Base-by-base conservation (phyloP, 2,797 vertebrate species). In the Chiroxiphia lanceolata region DNA sequence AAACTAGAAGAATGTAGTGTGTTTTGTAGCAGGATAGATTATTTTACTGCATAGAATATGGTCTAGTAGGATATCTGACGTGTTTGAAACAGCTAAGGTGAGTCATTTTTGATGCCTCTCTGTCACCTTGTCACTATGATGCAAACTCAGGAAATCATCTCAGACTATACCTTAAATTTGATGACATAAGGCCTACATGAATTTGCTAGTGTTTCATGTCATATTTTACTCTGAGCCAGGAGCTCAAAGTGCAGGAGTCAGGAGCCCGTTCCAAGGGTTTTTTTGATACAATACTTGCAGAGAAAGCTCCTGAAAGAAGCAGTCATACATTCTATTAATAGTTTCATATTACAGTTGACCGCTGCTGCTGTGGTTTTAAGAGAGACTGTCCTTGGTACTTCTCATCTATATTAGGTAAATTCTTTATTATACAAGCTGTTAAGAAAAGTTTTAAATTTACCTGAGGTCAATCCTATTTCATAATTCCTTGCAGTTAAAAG, bases 361-460 rank as follows among this genome's bases (percentile, higher is more conserved):
- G 82, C 40, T 84, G 54, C 63, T 81, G 33, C 29, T 67, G 11
- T 76, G 44, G 15, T 94, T 91, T 96, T 72, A 94, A 87, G 53
- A 78, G 83, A 79, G 18, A 23, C 11, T 89, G 40, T 51, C 61
- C 21, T 69, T 88, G 21, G 7, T 61, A 42, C 11, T 22, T 40
- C 19, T 90, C 33, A 53, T 67, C 91, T 91, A 91, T 83, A 63
- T 89, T 94, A 95, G n/a, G 4, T 34, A 27, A 63, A 50, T 4
- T 36, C 88, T 50, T 89, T 94, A 57, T 90, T 40, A 44, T 79
- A 50, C 23, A 60, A 67, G 26, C 47, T 70, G 29, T 33, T 70
- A 71, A 82, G 47, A 87, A 90, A 90, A 86, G 59, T 86, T 88
- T 94, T 86, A 74, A 65, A 74, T 86, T 87, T 88, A 69, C n/a